Percentiles rank a stretch among this genome's conserved stretches.
phyloP scores from a whole-genome alignment of 2,888 invertebrate genomes.

The Galerucella calmariensis region DNA sequence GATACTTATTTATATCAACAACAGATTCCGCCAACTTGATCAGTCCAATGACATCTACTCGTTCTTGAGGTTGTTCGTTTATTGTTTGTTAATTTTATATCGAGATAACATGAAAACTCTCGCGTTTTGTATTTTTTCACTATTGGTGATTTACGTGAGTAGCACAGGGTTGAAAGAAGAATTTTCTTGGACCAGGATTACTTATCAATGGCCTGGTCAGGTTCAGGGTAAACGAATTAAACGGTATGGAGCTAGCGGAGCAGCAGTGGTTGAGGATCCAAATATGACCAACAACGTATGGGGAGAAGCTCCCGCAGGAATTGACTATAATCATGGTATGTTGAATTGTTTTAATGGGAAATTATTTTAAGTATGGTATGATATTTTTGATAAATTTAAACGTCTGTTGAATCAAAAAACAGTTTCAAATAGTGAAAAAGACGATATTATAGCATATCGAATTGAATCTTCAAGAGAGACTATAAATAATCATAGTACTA shows the following conservation, averaged over 20 bases:
- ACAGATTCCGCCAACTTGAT: conserved; percentile 32
- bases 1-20: conserved; percentile 32
- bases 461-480: too few species aligned
- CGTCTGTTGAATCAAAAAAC: too few species aligned
- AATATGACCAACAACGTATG: conserved; percentile 3
- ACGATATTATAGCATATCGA: too few species aligned
- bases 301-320: conserved; percentile 14
- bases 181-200: conserved; percentile 62
- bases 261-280: conserved; percentile 15
- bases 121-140: conserved; percentile 18
- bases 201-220: conserved; percentile 51
- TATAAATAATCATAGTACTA: too few species aligned
- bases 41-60: conserved; percentile 37
- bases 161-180: conserved; percentile 58
- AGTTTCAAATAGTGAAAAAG: too few species aligned
- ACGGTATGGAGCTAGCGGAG: neutral
- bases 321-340: conserved; percentile 33
- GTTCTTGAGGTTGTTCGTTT: conserved; percentile 29
- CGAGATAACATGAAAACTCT: conserved; percentile 23
- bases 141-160: conserved; percentile 31
- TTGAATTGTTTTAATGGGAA: neutral
- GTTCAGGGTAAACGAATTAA: conserved; percentile 21
- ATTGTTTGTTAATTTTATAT: conserved; percentile 2
- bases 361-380: neutral
- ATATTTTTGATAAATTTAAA: too few species aligned